Conservation (phyloP, 2,113 vertebrate genomes). For the Hiodon alosoides region DNA sequence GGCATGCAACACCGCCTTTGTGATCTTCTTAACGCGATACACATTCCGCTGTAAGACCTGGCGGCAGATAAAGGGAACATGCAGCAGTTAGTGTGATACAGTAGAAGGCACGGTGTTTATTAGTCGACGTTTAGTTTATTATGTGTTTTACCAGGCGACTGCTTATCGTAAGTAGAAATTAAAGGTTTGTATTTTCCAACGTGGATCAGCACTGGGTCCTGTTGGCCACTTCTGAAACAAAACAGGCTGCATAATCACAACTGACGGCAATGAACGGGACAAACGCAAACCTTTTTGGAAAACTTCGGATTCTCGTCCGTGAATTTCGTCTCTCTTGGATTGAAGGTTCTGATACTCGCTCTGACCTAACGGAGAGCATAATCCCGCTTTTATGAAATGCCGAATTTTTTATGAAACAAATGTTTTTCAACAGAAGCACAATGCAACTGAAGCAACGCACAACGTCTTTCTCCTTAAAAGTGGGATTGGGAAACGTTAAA, state of each 20-base stretch:
- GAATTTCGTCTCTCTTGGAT: slow-evolving; percentile 74
- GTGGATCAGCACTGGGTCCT: too few relatives aligned
- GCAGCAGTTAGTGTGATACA: neutral
- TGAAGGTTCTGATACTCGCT: slow-evolving; percentile 83
- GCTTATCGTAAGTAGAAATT: neutral
- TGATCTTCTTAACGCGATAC: slow-evolving; percentile 80
- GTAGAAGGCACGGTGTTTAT: neutral
- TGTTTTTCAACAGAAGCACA: too few relatives aligned
- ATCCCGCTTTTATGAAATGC: too few relatives aligned
- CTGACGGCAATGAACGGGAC: neutral
- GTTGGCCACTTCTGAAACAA: neutral
- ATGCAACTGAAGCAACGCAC: too few relatives aligned
- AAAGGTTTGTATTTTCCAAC: neutral
- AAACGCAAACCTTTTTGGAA: slow-evolving; percentile 85
- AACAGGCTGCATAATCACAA: neutral
- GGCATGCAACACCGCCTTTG: slow-evolving; percentile 74
- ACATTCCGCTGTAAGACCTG: slow-evolving; percentile 89
- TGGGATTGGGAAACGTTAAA: too few relatives aligned
- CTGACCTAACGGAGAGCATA: slow-evolving; percentile 62
- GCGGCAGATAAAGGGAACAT: slow-evolving; percentile 28
- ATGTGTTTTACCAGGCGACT: neutral
- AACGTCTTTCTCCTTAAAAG: too few relatives aligned
- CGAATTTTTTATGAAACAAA: too few relatives aligned
- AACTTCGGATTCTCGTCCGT: slow-evolving; percentile 85
- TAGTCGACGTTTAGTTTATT: neutral